A percentile compares a stretch with the other conserved stretches of the same genome.
These are phyloP conservation scores for Triplophysa tibetana DNA, from an alignment of 2,113 vertebrate genomes.

Conservation along the genomic window DNA sequence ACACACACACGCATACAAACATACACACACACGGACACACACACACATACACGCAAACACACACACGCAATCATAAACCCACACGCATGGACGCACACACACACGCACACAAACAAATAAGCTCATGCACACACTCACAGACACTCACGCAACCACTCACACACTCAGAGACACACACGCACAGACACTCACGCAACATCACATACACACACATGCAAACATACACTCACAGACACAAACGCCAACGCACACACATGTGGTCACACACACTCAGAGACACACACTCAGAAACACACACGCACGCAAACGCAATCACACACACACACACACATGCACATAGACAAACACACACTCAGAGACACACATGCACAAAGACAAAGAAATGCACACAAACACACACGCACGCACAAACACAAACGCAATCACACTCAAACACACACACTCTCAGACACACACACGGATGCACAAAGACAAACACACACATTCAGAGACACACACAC, in stretches of 20 bases:
- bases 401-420: too few relatives aligned
- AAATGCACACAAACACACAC: neutral
- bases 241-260: too few relatives aligned
- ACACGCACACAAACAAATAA: neutral
- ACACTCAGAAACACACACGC: neutral
- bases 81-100: too few relatives aligned
- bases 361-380: too few relatives aligned
- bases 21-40: neutral
- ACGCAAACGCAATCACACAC: too few relatives aligned
- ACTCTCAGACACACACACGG: neutral
- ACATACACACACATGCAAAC: neutral
- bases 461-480: neutral
- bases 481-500: neutral
- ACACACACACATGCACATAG: neutral
- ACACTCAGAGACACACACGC: too few relatives aligned
- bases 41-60: neutral
- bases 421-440: neutral
- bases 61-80: too few relatives aligned
- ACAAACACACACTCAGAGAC: neutral
- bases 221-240: neutral
- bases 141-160: neutral
- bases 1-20: too few relatives aligned
- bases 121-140: neutral
- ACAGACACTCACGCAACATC: neutral
- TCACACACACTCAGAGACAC: neutral